Percentiles rank a stretch among this genome's conserved stretches.
Evolutionary conservation across 2,888 invertebrate genomes (phyloP).

Genomic region (Dryobotodes eremita): DNA sequence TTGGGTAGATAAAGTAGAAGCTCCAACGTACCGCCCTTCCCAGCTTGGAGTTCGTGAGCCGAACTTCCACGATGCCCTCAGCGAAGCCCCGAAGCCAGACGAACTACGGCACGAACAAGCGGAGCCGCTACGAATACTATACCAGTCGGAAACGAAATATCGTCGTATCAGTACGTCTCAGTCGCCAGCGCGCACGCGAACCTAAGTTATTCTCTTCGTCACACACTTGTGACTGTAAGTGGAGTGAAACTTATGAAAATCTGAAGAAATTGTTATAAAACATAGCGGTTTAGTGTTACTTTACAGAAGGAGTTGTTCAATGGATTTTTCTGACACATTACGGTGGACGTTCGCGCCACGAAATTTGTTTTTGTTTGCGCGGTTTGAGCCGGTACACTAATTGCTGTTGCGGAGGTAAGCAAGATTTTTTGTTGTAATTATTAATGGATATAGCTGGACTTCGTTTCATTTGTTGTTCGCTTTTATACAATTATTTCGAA

Average conservation of each 20-base stretch:
- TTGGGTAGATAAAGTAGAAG: conserved; percentile 70
- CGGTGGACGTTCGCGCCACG: conserved; percentile 71
- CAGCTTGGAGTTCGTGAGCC: conserved; percentile 58
- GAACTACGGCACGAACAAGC: conserved; percentile 57
- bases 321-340: conserved; percentile 71
- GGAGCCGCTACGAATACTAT: conserved; percentile 39
- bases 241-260: conserved; percentile 82
- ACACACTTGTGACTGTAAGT: conserved; percentile 84
- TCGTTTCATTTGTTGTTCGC: conserved; percentile 57
- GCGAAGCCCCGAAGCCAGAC: conserved; percentile 57
- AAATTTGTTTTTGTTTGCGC: conserved; percentile 80
- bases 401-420: conserved; percentile 86
- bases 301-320: conserved; percentile 53
- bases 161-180: conserved; percentile 77
- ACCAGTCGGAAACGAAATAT: conserved; percentile 77
- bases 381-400: conserved; percentile 82
- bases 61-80: conserved; percentile 59
- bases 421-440: conserved; percentile 77
- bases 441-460: conserved; percentile 65
- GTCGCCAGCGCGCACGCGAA: conserved; percentile 70
- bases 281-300: conserved; percentile 62
- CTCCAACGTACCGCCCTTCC: conserved; percentile 65
- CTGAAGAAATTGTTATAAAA: conserved; percentile 66
- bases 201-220: conserved; percentile 85
- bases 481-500: conserved; percentile 52